phyloP scores from a whole-genome alignment of 1,140 invertebrate species.

The Drosophila pectinifera region DNA sequence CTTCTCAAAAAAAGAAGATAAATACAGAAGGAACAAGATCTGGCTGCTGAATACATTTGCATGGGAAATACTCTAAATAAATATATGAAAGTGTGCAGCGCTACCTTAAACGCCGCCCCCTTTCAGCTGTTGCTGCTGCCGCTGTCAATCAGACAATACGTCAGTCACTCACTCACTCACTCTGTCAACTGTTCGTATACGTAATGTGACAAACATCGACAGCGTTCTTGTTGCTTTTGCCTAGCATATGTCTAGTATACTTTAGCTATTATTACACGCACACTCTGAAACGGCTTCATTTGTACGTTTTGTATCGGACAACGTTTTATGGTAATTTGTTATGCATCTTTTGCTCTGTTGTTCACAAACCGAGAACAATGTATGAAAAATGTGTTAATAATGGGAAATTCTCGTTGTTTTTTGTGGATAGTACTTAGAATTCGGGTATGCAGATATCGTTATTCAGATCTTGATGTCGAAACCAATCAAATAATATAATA shows the following conservation, averaged over 20 bases:
- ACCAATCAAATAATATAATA: background rate
- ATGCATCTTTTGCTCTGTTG: conserved; percentile 68
- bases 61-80: conserved; percentile 77
- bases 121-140: conserved; percentile 26
- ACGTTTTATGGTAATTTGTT: conserved; percentile 72
- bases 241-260: conserved; percentile 45
- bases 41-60: conserved; percentile 60
- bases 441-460: conserved; percentile 14
- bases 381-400: conserved; percentile 44
- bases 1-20: conserved; percentile 23
- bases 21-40: conserved; percentile 15
- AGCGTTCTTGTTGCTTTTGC: conserved; percentile 35
- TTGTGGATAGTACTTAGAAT: conserved; percentile 5
- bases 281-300: conserved; percentile 25
- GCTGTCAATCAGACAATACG: conserved; percentile 81
- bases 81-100: conserved; percentile 75
- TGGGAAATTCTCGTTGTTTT: conserved; percentile 31
- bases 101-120: conserved; percentile 3
- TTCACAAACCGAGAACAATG: conserved; percentile 52
- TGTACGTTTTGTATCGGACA: conserved; percentile 55
- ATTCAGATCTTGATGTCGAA: background rate
- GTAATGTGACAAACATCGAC: conserved; percentile 73
- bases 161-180: conserved; percentile 67
- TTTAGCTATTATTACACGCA: conserved; percentile 59
- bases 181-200: conserved; percentile 68